phyloP scores from a whole-genome alignment of 2,113 vertebrate genomes.

The Oncorhynchus gorbuscha region DNA sequence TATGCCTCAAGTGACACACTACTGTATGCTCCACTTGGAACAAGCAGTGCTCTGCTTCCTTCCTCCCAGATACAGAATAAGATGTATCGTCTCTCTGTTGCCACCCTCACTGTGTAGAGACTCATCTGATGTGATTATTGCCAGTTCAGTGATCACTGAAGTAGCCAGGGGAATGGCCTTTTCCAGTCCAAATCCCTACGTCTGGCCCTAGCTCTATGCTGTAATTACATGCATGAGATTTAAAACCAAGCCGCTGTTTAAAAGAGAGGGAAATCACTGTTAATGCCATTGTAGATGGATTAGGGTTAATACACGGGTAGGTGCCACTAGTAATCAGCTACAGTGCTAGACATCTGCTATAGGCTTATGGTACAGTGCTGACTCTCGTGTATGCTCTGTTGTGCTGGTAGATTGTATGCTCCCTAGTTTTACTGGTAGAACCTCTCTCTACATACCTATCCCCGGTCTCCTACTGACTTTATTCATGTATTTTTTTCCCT shows the following conservation, averaged over 20 bases:
- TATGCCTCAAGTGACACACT: not conserved
- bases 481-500: conserved; percentile 44
- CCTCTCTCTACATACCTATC: not conserved
- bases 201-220: not conserved
- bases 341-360: too few relatives aligned
- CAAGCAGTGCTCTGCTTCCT: conserved; percentile 8
- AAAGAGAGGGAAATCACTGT: conserved; percentile 5
- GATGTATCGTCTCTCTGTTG: conserved; percentile 10
- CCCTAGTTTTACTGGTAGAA: conserved; percentile 1
- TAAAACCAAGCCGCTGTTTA: conserved; percentile 24
- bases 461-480: conserved; percentile 27
- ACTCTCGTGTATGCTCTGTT: conserved; percentile 11
- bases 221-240: conserved; percentile 7
- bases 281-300: not conserved
- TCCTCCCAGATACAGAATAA: conserved; percentile 16
- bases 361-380: conserved; percentile 5
- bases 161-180: conserved; percentile 47
- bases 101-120: conserved; percentile 40
- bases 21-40: conserved; percentile 16
- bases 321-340: conserved; percentile 15
- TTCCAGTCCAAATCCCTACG: not conserved
- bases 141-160: conserved; percentile 51
- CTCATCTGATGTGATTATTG: conserved; percentile 57
- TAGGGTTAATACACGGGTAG: not conserved
- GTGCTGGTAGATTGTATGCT: too few relatives aligned